Evolutionary conservation across 2,888 invertebrate genomes (phyloP).

Genomic region (Phyto melanocephala): DNA sequence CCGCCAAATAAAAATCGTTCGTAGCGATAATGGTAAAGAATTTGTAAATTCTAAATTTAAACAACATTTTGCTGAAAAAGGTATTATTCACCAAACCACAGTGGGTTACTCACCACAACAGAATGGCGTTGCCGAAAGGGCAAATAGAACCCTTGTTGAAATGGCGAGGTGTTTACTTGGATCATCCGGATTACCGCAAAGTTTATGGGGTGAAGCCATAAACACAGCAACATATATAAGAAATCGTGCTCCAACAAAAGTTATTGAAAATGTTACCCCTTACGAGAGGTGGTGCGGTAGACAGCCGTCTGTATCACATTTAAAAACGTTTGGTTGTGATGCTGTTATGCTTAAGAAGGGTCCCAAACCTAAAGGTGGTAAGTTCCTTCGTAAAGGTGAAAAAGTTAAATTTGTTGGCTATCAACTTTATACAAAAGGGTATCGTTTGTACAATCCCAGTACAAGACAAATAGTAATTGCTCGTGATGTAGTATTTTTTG

Average conservation of each 20-base stretch:
- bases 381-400: slow-evolving; percentile 14
- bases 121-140: slow-evolving; percentile 45
- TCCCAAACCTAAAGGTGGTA: neutral
- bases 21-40: slow-evolving; percentile 34
- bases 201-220: slow-evolving; percentile 45
- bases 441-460: slow-evolving; percentile 50
- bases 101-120: slow-evolving; percentile 17
- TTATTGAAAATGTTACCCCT: slow-evolving; percentile 10
- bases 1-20: slow-evolving; percentile 9
- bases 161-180: slow-evolving; percentile 44
- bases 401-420: slow-evolving; percentile 18
- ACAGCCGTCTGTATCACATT: slow-evolving; percentile 3
- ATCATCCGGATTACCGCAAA: slow-evolving; percentile 23
- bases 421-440: slow-evolving; percentile 45
- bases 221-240: slow-evolving; percentile 35
- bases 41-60: slow-evolving; percentile 24
- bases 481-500: slow-evolving; percentile 64
- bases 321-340: slow-evolving; percentile 41
- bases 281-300: slow-evolving; percentile 38
- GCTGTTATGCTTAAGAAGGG: slow-evolving; percentile 26
- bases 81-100: slow-evolving; percentile 37
- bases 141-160: slow-evolving; percentile 41
- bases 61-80: slow-evolving; percentile 3
- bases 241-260: slow-evolving; percentile 44
- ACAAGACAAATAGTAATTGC: slow-evolving; percentile 46